Evolutionary conservation across 2,888 invertebrate species (phyloP), one percentile per base, ranked within the genome.

Genomic region (Aricia artaxerxes): DNA sequence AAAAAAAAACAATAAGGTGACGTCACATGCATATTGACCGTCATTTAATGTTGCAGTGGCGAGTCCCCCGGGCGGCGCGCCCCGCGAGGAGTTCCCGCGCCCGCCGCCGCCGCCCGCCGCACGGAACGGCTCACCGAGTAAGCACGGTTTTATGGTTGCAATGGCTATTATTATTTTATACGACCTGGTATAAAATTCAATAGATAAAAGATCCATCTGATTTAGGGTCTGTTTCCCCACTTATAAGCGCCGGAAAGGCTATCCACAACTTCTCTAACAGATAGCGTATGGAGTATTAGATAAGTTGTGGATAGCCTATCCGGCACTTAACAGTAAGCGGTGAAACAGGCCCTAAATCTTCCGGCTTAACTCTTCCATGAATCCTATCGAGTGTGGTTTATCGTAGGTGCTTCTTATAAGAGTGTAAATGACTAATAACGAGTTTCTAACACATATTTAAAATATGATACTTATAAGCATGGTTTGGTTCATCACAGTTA

Each of bases 51-150:
- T 97, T 96, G 80, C 96, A 97, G 97, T 97, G 95, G 97, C 97
- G 92, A 97, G 97, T 93, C 97, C 97, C 84, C 97, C 97, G 85
- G 97, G 97, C 90, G 95, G 95, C 90, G 91, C 91, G 89, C 90
- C 92, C 82, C 90, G 92, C 79, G 93, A 95, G 86, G 92, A 91
- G 83, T 86, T 90, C 78, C 91, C 92, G 80, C 92, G 92, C 84
- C 93, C 93, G 81, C 93, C 92, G 86, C 92, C 92, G 86, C 91
- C 92, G 85, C 92, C 92, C 86, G 89, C 91, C 85, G 91, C 93
- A 83, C 92, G 93, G 90, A 92, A 93, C 88, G 92, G 92, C 91
- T 90, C 92, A 87, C 91, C 94, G 86, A 94, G 93, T 93, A 93
- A 94, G 91, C 92, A 93, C 94, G 92, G 60, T 76, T 76, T 76